Evolutionary conservation across 2,113 vertebrate genomes (phyloP).

Genomic region (Saimiri boliviensis): DNA sequence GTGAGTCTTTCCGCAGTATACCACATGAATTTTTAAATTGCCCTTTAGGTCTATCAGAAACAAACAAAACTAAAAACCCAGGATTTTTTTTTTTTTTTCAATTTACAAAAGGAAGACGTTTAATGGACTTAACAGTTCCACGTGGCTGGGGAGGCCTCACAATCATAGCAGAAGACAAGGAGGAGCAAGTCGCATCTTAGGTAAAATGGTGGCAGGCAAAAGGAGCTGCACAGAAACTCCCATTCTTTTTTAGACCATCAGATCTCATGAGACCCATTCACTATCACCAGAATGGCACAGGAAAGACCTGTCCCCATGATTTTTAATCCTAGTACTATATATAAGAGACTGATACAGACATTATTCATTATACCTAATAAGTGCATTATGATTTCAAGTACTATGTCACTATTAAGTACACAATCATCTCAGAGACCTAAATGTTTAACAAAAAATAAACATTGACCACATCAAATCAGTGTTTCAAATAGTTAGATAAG

Average conservation of each 20-base stretch:
- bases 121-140: too few relatives aligned
- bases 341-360: background rate
- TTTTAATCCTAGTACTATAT: constrained; percentile 34
- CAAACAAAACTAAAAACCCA: background rate
- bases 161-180: too few relatives aligned
- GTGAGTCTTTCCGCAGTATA: constrained; percentile 41
- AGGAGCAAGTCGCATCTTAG: too few relatives aligned
- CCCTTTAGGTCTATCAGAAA: constrained; percentile 2
- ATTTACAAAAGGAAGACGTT: too few relatives aligned
- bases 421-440: background rate
- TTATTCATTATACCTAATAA: constrained; percentile 4
- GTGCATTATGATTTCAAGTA: background rate
- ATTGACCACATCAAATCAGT: background rate
- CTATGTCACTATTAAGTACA: background rate
- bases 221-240: too few relatives aligned
- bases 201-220: too few relatives aligned
- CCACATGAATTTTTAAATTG: constrained; percentile 66
- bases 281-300: too few relatives aligned
- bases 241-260: too few relatives aligned
- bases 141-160: too few relatives aligned
- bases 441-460: background rate
- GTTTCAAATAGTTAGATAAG: background rate
- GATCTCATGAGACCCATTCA: too few relatives aligned
- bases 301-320: background rate
- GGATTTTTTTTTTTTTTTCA: too few relatives aligned